Conservation (phyloP, 2,797 vertebrate species). For the Jordanella pulchra region DNA sequence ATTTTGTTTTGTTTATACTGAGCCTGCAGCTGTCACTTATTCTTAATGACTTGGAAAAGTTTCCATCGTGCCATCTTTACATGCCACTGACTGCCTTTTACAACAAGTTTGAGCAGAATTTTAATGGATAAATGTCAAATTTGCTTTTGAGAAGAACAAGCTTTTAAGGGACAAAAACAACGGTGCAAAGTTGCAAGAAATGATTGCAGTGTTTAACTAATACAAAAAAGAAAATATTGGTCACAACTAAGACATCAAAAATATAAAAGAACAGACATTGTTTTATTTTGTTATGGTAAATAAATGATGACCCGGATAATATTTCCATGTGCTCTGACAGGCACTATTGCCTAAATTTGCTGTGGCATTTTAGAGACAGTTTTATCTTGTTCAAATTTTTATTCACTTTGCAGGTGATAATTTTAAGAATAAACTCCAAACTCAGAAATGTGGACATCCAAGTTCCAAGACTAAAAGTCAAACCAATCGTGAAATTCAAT, state of each 20-base stretch:
- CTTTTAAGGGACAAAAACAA: background rate
- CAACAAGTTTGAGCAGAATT: background rate
- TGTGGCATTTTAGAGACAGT: background rate
- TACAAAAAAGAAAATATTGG: background rate
- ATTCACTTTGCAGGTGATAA: background rate
- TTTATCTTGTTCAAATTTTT: background rate
- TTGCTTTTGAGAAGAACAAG: background rate
- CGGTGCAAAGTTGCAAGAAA: background rate
- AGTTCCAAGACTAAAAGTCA: background rate
- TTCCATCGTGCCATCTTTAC: background rate
- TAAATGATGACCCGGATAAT: background rate
- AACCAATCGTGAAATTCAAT: background rate
- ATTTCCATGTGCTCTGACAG: background rate
- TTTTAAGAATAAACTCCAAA: background rate
- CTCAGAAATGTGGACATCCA: background rate
- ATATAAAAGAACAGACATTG: background rate
- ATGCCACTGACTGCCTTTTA: background rate
- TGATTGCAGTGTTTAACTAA: background rate
- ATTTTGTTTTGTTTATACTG: constrained; percentile 12
- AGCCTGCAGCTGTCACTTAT: background rate
- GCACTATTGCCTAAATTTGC: background rate
- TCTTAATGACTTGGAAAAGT: constrained; percentile 7
- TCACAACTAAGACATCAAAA: background rate
- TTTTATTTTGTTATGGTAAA: background rate
- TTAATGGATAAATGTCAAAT: background rate